These are phyloP conservation scores for Mnemiopsis leidyi DNA, from an alignment of 37 sponge, comb jelly and placozoan genomes.

Conservation along the genomic window DNA sequence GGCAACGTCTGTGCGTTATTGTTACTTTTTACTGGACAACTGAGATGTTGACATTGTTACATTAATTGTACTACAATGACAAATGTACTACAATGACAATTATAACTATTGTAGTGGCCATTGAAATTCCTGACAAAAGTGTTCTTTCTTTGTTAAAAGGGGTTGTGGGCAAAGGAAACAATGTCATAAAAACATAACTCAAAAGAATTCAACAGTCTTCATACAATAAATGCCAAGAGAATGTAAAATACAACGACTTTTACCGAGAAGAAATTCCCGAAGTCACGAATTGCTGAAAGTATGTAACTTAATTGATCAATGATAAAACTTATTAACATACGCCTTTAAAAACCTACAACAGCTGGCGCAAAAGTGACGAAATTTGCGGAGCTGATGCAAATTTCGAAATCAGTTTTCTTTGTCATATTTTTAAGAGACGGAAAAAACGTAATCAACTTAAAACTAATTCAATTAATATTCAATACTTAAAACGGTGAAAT, in stretches of 20 bases:
- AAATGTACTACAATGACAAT: no score
- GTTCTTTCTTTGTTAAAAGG: no score
- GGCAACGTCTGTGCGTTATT: no score
- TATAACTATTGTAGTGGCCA: no score
- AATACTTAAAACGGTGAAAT: not conserved
- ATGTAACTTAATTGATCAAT: not conserved
- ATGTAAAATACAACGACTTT: not conserved
- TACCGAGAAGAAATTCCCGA: not conserved
- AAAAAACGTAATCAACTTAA: not conserved
- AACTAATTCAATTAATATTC: not conserved
- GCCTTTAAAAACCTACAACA: not conserved
- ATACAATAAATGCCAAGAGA: not conserved
- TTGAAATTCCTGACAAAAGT: no score
- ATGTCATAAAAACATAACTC: not conserved
- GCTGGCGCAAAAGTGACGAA: not conserved
- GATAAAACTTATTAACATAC: not conserved
- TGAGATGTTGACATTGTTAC: no score
- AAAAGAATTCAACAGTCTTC: conserved; percentile 21
- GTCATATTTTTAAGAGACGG: not conserved
- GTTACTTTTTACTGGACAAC: no score
- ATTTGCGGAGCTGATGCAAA: not conserved
- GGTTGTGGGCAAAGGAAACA: not conserved
- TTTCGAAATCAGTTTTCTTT: not conserved
- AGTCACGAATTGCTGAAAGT: not conserved
- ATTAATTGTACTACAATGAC: no score